phyloP scores from a whole-genome alignment of 2,888 invertebrate genomes.

The Parochlus steinenii region DNA sequence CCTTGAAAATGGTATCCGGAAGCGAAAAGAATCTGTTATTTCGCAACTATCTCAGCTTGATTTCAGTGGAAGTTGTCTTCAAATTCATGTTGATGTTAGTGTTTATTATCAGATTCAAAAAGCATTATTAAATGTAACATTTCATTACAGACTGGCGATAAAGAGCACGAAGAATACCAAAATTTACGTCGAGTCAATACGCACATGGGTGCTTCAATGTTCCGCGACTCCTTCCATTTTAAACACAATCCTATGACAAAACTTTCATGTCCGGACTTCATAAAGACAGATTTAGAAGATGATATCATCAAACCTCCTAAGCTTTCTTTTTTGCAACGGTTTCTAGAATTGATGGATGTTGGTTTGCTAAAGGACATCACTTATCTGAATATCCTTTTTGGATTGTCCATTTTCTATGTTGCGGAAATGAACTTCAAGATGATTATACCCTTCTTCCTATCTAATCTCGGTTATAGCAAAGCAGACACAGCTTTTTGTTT shows the following conservation, averaged over 20 bases:
- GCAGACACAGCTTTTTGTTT: slow-evolving; percentile 54
- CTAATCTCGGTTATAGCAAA: slow-evolving; percentile 42
- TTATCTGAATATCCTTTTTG: slow-evolving; percentile 54
- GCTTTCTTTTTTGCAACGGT: slow-evolving; percentile 35
- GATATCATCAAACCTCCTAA: slow-evolving; percentile 16
- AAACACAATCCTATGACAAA: slow-evolving; percentile 5
- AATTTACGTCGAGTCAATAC: slow-evolving; percentile 27
- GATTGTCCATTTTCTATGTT: slow-evolving; percentile 54
- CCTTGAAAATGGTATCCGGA: slow-evolving; percentile 33
- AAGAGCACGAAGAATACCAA: slow-evolving; percentile 28
- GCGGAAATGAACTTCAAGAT: slow-evolving; percentile 60
- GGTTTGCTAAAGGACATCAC: slow-evolving; percentile 54
- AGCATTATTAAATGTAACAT: background rate
- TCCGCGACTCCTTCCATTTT: slow-evolving; percentile 23
- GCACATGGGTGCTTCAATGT: slow-evolving; percentile 22
- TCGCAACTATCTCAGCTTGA: slow-evolving; percentile 57
- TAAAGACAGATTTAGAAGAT: slow-evolving; percentile 17
- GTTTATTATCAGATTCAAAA: slow-evolving; percentile 1
- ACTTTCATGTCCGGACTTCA: slow-evolving; percentile 12
- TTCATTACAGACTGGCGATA: slow-evolving; percentile 23
- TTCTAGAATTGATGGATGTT: slow-evolving; percentile 51
- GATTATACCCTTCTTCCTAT: slow-evolving; percentile 52
- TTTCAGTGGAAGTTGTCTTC: slow-evolving; percentile 55
- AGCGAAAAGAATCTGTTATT: slow-evolving; percentile 47
- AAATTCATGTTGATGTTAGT: slow-evolving; percentile 48